Conservation (phyloP, 2,797 vertebrate species). For the Thripadectes ignobilis region DNA sequence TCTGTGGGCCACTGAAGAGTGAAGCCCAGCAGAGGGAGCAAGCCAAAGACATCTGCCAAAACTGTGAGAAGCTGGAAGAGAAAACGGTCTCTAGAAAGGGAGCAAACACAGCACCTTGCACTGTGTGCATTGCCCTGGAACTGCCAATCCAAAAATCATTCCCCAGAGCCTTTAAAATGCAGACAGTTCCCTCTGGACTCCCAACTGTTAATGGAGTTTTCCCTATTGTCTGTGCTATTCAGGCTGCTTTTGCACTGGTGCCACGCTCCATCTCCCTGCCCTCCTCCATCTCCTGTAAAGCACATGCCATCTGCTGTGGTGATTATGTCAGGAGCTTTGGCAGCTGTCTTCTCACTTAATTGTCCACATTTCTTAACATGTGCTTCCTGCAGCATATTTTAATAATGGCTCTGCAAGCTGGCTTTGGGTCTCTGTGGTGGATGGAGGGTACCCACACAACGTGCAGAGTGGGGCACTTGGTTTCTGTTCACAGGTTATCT, state of each 20-base stretch:
- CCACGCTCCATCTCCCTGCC: not conserved
- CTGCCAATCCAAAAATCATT: not conserved
- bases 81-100: not conserved
- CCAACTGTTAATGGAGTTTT: not conserved
- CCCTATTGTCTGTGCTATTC: not conserved
- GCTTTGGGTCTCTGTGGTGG: not conserved
- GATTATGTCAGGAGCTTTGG: slow-evolving; percentile 77
- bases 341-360: slow-evolving; percentile 83
- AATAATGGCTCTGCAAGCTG: not conserved
- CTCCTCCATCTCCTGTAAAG: not conserved
- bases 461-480: accelerated
- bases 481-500: not conserved
- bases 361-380: slow-evolving; percentile 66
- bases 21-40: not conserved
- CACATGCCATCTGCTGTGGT: slow-evolving; percentile 82
- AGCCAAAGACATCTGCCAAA: not conserved
- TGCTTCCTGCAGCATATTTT: not conserved
- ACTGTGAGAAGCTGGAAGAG: not conserved
- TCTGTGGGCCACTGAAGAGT: not conserved
- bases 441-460: not conserved
- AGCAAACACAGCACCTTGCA: not conserved
- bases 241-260: not conserved
- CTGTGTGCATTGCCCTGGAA: not conserved
- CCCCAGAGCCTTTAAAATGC: not conserved
- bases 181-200: not conserved